Conservation (phyloP, 2,113 vertebrate genomes). For the Furnarius figulus region DNA sequence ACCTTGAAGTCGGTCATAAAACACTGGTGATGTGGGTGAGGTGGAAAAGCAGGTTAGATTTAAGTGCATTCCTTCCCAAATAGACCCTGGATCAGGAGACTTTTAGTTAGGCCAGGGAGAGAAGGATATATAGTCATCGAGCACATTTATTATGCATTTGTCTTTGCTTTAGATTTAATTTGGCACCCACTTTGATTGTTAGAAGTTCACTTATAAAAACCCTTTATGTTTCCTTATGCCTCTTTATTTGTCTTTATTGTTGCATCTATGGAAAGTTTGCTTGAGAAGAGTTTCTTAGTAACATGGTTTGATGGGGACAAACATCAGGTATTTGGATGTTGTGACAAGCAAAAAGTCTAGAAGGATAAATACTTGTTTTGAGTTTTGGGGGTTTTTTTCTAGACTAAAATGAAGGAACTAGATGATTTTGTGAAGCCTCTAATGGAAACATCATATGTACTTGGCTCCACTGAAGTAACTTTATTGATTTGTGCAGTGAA, state of each 20-base stretch:
- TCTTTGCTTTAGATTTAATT: slow-evolving; percentile 30
- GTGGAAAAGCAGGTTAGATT: slow-evolving; percentile 30
- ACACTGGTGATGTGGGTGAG: neutral
- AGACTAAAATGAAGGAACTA: neutral
- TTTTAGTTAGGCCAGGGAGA: neutral
- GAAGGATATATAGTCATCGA: neutral
- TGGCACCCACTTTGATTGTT: neutral
- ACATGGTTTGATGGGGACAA: neutral
- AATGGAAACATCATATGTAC: neutral
- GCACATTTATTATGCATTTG: neutral
- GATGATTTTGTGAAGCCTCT: neutral
- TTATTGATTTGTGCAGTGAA: slow-evolving; percentile 42
- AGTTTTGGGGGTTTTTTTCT: neutral
- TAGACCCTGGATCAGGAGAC: neutral
- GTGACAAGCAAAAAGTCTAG: neutral
- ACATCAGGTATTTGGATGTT: neutral
- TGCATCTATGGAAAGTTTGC: neutral
- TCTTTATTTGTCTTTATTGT: neutral
- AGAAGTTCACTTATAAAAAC: neutral
- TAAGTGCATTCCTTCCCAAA: neutral
- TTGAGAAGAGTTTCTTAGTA: neutral
- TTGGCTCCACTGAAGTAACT: slow-evolving; percentile 19
- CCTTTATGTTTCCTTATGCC: neutral
- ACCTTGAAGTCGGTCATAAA: slow-evolving; percentile 2
- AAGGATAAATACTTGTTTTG: neutral